Evolutionary conservation across 2,888 invertebrate genomes (phyloP), one percentile per base, ranked within the genome.

Genomic region (Euphydryas editha): DNA sequence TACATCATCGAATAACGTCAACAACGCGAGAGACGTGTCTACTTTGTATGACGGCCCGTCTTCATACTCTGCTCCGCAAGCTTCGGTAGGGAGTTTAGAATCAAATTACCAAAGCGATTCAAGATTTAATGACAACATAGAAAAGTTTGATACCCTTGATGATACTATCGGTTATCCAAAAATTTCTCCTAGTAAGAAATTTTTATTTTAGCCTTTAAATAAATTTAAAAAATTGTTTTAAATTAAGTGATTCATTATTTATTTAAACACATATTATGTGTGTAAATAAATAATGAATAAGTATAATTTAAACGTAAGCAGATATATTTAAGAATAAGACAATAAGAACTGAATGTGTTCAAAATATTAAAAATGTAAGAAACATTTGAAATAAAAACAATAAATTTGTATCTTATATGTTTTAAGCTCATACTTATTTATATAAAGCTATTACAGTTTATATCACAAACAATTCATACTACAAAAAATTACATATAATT

Each of bases 51-150:
- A 81, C 56, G 92, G 91, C 0, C 90, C 89, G 7, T 90, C 90
- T n/a, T 92, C 92, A 0, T 92, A 92, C 67, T 87, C 81, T 0
- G 89, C 90, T 44, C 89, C 91, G 18, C 92, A 92, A 71, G 80
- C 83, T 5, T 89, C 90, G 44, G 80, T 91, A 46, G 91, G 89
- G n/a, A 85, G 78, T 62, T 78, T 91, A 71, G 77, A 76, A 70
- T 59, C 70, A n/a, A 72, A 75, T 59, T 58, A 65, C 20, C 54
- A 67, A 67, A 75, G 80, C 51, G 72, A 74, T 67, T 76, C 77
- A 65, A 82, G 81, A 47, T 77, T 75, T 44, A 87, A 78, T 65
- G 80, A 87, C 60, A 86, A 82, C 69, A 68, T 92, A 74, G 92
- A 92, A 79, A 81, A 88, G 44, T 80, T 90, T 46, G 84, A 88